These are phyloP conservation scores for Pimephales promelas DNA, from an alignment of 2,113 vertebrate genomes.

Conservation along the genomic window DNA sequence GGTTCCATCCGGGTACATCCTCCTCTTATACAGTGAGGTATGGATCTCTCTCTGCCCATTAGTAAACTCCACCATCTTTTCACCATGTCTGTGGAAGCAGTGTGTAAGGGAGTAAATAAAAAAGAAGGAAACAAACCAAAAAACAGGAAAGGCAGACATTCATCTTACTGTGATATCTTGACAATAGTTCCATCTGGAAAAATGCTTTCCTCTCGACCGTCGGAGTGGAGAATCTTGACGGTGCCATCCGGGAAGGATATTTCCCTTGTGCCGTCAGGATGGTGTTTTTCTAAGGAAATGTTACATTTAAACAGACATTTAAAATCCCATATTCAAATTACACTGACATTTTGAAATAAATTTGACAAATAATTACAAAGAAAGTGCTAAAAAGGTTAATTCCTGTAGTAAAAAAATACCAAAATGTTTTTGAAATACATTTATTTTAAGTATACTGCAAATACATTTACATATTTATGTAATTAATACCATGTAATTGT, in stretches of 20 bases:
- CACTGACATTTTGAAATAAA: no score
- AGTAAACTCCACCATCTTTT: slow-evolving; percentile 74
- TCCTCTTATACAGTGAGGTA: slow-evolving; percentile 69
- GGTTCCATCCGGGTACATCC: slow-evolving; percentile 75
- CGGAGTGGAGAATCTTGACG: slow-evolving; percentile 64
- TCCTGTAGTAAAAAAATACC: no score
- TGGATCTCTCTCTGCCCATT: slow-evolving; percentile 77
- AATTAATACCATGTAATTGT: no score
- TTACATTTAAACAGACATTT: slow-evolving; percentile 4
- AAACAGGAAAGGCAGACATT: background rate
- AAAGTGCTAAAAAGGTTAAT: background rate
- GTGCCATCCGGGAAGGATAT: slow-evolving; percentile 78
- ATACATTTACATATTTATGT: no score
- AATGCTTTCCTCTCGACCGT: slow-evolving; percentile 72
- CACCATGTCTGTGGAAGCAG: slow-evolving; percentile 68
- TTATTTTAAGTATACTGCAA: no score
- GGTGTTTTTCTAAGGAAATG: slow-evolving; percentile 73
- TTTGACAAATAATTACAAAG: background rate
- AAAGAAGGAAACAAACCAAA: background rate
- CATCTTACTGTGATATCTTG: slow-evolving; percentile 73
- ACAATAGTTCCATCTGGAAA: slow-evolving; percentile 79
- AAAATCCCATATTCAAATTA: background rate
- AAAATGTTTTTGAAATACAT: no score
- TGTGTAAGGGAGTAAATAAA: background rate
- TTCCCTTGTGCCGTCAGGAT: slow-evolving; percentile 74